A percentile compares a stretch with the other conserved stretches of the same genome.
Conservation (phyloP, 2,113 vertebrate species). For the Chloropsis cyanopogon region DNA sequence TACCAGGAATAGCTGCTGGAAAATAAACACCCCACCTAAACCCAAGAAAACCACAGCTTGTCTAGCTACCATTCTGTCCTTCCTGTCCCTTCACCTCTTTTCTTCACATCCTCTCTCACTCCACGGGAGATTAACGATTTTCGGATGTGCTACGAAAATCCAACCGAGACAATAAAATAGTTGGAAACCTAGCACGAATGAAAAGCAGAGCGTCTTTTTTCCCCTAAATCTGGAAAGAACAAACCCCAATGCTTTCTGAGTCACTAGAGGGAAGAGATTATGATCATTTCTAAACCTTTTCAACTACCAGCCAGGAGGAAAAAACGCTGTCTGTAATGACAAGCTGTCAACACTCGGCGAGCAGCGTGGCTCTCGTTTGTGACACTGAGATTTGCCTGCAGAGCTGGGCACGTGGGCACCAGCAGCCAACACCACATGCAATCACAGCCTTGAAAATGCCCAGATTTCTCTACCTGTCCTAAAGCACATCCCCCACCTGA, state of each 20-base stretch:
- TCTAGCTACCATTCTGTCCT: not conserved
- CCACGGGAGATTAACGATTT: not conserved
- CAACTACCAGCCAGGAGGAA: not conserved
- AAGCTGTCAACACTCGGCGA: not conserved
- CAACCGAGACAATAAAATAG: not conserved
- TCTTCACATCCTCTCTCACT: not conserved
- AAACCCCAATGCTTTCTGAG: accelerated
- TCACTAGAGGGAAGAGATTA: not conserved
- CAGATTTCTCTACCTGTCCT: not conserved
- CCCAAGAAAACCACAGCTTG: not conserved
- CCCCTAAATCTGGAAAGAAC: not conserved
- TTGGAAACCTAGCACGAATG: not conserved
- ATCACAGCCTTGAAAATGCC: not conserved
- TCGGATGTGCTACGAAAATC: not conserved
- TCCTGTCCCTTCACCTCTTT: not conserved
- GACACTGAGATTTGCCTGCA: not conserved
- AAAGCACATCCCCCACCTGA: not conserved
- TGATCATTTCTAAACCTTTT: not conserved
- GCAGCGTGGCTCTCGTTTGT: not conserved
- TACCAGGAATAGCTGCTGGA: not conserved
- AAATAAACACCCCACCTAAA: not conserved
- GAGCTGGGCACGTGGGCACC: not conserved
- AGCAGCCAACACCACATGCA: not conserved
- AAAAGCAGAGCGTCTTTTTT: not conserved
- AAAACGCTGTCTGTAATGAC: not conserved